A percentile compares a stretch with the other conserved stretches of the same genome.
phyloP scores from a whole-genome alignment of 2,888 invertebrate genomes.

The Parascotia fuliginaria region DNA sequence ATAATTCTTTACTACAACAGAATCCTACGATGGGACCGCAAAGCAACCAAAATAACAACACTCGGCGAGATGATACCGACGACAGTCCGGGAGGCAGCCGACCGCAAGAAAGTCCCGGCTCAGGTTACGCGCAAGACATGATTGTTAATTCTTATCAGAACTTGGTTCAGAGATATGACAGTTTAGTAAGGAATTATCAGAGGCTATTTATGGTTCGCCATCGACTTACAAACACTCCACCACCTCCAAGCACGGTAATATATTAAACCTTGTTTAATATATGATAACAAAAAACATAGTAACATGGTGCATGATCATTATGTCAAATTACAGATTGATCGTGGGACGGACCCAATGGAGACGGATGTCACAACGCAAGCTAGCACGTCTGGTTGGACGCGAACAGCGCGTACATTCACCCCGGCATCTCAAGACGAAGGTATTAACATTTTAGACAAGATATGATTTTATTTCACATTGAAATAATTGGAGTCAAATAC shows the following conservation, averaged over 20 bases:
- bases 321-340: slow-evolving; percentile 83
- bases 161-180: slow-evolving; percentile 81
- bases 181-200: slow-evolving; percentile 80
- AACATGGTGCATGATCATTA: no score
- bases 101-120: slow-evolving; percentile 55
- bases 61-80: slow-evolving; percentile 56
- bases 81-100: slow-evolving; percentile 53
- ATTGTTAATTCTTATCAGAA: slow-evolving; percentile 81
- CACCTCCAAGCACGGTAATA: slow-evolving; percentile 73
- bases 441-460: no score
- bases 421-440: slow-evolving; percentile 47
- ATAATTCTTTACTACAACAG: slow-evolving; percentile 56
- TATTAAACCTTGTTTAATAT: slow-evolving; percentile 13
- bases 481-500: no score
- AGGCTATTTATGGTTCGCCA: slow-evolving; percentile 80
- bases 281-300: no score
- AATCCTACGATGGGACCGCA: slow-evolving; percentile 51
- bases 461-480: no score
- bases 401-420: slow-evolving; percentile 34
- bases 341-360: slow-evolving; percentile 90
- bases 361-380: slow-evolving; percentile 63
- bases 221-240: slow-evolving; percentile 69
- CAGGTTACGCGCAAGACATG: slow-evolving; percentile 70
- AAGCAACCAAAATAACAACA: slow-evolving; percentile 55
- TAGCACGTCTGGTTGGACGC: slow-evolving; percentile 46